Percentiles rank a stretch among this genome's conserved stretches.
phyloP scores from a whole-genome alignment of 2,797 vertebrate species.

The Leptoclinus maculatus region DNA sequence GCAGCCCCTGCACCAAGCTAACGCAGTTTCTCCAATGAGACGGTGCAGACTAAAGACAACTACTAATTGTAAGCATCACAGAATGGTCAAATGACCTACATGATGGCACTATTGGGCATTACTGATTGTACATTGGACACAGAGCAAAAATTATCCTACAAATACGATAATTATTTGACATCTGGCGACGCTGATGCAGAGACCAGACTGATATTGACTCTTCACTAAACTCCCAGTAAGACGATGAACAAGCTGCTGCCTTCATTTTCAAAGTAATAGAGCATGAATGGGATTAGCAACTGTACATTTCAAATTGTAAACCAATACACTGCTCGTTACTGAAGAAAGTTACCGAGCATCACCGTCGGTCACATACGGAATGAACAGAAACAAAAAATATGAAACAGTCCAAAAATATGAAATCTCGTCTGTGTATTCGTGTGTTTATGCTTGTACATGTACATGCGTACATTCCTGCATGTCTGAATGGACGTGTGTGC shows the following conservation, averaged over 20 bases:
- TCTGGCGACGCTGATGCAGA: neutral
- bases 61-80: neutral
- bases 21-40: neutral
- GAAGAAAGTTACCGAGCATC: neutral
- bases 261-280: neutral
- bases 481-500: conserved; percentile 10
- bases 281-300: neutral
- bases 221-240: neutral
- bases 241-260: neutral
- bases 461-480: neutral
- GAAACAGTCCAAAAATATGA: neutral
- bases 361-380: neutral
- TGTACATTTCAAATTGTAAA: neutral
- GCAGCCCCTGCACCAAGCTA: neutral
- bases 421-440: neutral
- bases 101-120: neutral
- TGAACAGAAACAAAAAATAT: neutral
- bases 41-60: neutral
- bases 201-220: neutral
- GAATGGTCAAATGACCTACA: neutral
- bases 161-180: neutral
- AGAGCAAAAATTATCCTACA: neutral
- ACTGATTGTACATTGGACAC: neutral
- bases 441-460: neutral
- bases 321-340: neutral